Evolutionary conservation across 2,888 invertebrate species (phyloP).

Genomic region (Torymus texanus): DNA sequence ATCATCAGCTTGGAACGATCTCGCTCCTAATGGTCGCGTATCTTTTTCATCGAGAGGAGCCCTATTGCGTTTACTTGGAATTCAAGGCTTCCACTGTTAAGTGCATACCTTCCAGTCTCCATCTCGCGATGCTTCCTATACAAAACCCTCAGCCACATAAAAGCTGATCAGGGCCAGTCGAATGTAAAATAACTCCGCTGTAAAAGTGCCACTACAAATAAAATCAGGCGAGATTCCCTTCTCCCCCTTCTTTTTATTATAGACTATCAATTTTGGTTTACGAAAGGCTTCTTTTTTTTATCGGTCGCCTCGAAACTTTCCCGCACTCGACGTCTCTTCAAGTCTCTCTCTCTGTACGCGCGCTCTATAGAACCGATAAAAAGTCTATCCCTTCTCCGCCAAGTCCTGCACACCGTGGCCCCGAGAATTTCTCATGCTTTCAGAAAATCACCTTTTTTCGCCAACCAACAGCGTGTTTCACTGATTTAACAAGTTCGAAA

Average conservation of each 20-base stretch:
- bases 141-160: slow-evolving; percentile 1
- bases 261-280: slow-evolving; percentile 45
- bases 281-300: slow-evolving; percentile 37
- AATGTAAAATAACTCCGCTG: slow-evolving; percentile 30
- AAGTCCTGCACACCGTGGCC: background rate
- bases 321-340: slow-evolving; percentile 21
- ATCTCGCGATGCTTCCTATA: background rate
- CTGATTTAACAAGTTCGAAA: slow-evolving; percentile 38
- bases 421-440: slow-evolving; percentile 16
- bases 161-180: slow-evolving; percentile 24
- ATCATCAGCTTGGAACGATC: slow-evolving; percentile 11
- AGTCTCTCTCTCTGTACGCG: background rate
- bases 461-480: slow-evolving; percentile 8
- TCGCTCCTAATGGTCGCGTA: background rate
- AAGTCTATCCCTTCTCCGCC: slow-evolving; percentile 1
- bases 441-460: slow-evolving; percentile 24
- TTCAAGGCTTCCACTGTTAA: slow-evolving; percentile 26
- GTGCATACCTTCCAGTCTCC: background rate
- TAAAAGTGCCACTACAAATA: slow-evolving; percentile 30
- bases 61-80: slow-evolving; percentile 4
- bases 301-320: slow-evolving; percentile 39
- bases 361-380: slow-evolving; percentile 1
- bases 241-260: slow-evolving; percentile 31
- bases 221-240: slow-evolving; percentile 12
- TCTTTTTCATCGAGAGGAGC: background rate